Evolutionary conservation across 1,140 invertebrate species (phyloP), one percentile per base, ranked within the genome.

Genomic region (Melanaphis sacchari): DNA sequence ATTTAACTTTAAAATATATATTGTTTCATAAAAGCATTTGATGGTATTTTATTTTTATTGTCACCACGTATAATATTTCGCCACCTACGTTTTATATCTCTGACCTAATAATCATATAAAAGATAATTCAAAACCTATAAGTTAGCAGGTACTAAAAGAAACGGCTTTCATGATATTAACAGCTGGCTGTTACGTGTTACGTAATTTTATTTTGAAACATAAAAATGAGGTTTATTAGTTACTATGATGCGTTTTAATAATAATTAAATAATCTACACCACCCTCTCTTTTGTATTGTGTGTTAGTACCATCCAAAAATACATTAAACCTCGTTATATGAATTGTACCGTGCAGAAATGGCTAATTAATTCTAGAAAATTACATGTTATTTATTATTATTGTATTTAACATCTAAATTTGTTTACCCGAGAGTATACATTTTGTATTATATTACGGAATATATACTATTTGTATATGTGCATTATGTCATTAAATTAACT

Each of bases 171-270:
- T 15, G n/a, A 26, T 85, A 85, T 26, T 26, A 40, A 40, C 40
- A 85, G 24, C 40, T 82, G n/a, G 81, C 81, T 40, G n/a, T 82
- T 38, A 40, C 8, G 87, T 15, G 87, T 89, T 24, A 38, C 4
- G 49, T n/a, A 31, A 36, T 52, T 52, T 36, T 49, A 88, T 49
- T 88, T 46, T 11, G 8, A 46, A 36, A n/a, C 18, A 3, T n/a
- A 31, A 89, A 88, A 52, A 88, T 26, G 21, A n/a, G 43, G 85
- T 49, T 87, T n/a, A 76, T 52, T n/a, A 76, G 4, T 43, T 21
- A n/a, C 85, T 22, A 40, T 46, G 85, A n/a, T 87, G 49, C 81
- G 59, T 76, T 76, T 76, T 85, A 43, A 85, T 85, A 85, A 87
- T 87, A 87, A 87, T 87, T 87, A 87, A 87, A 87, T 87, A 87